A percentile compares a stretch with the other conserved stretches of the same genome.
Conservation (phyloP, 1,140 invertebrate species). For the Vollenhovia emeryi region DNA sequence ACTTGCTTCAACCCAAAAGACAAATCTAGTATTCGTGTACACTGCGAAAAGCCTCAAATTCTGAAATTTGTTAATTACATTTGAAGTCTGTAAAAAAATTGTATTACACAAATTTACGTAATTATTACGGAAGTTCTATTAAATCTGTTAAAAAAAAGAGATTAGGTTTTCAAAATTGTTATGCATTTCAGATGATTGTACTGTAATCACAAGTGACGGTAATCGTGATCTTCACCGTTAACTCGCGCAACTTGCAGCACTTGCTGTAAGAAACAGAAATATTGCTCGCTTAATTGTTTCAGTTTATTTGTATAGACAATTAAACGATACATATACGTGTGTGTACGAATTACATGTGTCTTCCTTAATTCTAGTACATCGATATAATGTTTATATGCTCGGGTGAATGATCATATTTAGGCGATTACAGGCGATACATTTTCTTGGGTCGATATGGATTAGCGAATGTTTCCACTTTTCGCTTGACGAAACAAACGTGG, state of each 20-base stretch:
- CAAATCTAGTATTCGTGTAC: no score
- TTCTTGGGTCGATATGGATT: constrained; percentile 43
- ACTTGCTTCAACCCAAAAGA: no score
- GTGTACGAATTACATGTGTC: constrained; percentile 81
- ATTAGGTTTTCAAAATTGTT: not conserved
- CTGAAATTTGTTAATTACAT: no score
- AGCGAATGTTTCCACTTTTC: constrained; percentile 23
- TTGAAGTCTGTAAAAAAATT: not conserved
- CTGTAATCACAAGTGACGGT: not conserved
- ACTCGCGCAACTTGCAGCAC: not conserved
- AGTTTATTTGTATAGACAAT: constrained; percentile 83
- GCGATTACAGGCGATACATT: constrained; percentile 49
- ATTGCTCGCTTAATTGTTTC: constrained; percentile 74
- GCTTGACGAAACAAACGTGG: constrained; percentile 15
- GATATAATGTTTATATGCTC: constrained; percentile 67
- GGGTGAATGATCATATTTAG: constrained; percentile 58
- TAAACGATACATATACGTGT: constrained; percentile 83
- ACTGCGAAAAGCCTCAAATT: no score
- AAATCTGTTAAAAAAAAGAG: not conserved
- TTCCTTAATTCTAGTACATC: constrained; percentile 83
- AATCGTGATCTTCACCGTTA: not conserved
- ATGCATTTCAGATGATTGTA: not conserved
- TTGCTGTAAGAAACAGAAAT: not conserved
- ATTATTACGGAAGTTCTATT: not conserved
- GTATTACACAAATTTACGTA: not conserved